These are phyloP conservation scores for Drosophila dives DNA, from an alignment of 2,888 invertebrate genomes.

Conservation along the genomic window DNA sequence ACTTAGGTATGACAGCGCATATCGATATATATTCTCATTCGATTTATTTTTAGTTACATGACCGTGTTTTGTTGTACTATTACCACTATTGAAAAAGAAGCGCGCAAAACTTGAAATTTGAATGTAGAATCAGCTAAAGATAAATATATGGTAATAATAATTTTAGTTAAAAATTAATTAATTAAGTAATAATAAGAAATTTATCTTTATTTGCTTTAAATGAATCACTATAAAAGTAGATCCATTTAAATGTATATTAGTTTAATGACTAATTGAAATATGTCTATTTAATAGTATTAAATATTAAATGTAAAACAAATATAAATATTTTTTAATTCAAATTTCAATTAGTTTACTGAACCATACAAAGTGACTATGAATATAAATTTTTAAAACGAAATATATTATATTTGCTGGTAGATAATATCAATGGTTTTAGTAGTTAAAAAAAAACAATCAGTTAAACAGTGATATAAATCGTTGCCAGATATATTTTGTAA, in stretches of 20 bases:
- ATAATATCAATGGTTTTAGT: background rate
- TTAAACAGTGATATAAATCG: background rate
- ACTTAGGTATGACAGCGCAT: conserved; percentile 22
- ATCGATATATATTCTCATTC: conserved; percentile 32
- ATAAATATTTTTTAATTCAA: background rate
- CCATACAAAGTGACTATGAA: no score
- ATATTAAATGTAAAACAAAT: background rate
- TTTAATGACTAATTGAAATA: background rate
- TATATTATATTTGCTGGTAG: background rate
- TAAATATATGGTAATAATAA: background rate
- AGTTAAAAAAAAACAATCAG: background rate
- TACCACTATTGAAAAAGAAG: background rate
- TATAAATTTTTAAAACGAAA: background rate
- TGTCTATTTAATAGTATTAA: background rate
- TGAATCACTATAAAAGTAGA: background rate
- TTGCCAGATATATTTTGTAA: conserved; percentile 14
- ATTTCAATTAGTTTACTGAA: background rate
- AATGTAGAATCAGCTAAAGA: background rate
- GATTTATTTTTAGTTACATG: conserved; percentile 13
- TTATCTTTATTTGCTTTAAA: background rate
- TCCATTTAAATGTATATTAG: background rate
- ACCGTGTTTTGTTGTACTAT: background rate
- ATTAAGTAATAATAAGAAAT: background rate
- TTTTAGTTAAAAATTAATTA: background rate
- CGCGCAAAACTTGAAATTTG: background rate